These are phyloP conservation scores for Arctopsyche grandis DNA, from an alignment of 1,140 invertebrate genomes.

Conservation along the genomic window DNA sequence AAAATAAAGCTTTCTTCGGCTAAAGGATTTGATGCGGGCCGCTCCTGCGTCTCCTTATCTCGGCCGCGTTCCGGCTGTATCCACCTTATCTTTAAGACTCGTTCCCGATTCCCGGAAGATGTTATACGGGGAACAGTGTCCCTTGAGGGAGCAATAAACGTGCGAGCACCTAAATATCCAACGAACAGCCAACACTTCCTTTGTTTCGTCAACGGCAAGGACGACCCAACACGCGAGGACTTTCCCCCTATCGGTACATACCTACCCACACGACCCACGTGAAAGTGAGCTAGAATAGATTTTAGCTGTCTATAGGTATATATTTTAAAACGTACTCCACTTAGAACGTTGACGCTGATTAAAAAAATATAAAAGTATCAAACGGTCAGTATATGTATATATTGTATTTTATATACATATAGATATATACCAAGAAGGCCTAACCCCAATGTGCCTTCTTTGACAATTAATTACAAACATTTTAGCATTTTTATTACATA, in stretches of 20 bases:
- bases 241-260: not conserved
- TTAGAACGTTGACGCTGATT: too few relatives aligned
- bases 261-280: too few relatives aligned
- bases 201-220: slow-evolving; percentile 26
- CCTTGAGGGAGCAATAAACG: slow-evolving; percentile 50
- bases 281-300: too few relatives aligned
- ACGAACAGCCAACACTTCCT: slow-evolving; percentile 28
- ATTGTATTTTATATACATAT: too few relatives aligned
- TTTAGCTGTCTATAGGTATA: too few relatives aligned
- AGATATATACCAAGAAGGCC: too few relatives aligned
- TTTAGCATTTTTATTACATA: too few relatives aligned
- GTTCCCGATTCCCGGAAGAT: slow-evolving; percentile 48
- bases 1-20: slow-evolving; percentile 46
- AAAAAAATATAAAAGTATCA: too few relatives aligned
- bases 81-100: slow-evolving; percentile 49
- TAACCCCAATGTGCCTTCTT: too few relatives aligned
- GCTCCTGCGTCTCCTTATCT: slow-evolving; percentile 41
- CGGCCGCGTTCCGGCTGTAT: slow-evolving; percentile 21
- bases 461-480: too few relatives aligned
- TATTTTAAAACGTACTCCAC: too few relatives aligned
- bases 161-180: slow-evolving; percentile 40
- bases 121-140: slow-evolving; percentile 34
- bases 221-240: not conserved
- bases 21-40: slow-evolving; percentile 30
- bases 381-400: too few relatives aligned